Evolutionary conservation across 2,113 vertebrate species (phyloP).

Genomic region (Sander lucioperca): DNA sequence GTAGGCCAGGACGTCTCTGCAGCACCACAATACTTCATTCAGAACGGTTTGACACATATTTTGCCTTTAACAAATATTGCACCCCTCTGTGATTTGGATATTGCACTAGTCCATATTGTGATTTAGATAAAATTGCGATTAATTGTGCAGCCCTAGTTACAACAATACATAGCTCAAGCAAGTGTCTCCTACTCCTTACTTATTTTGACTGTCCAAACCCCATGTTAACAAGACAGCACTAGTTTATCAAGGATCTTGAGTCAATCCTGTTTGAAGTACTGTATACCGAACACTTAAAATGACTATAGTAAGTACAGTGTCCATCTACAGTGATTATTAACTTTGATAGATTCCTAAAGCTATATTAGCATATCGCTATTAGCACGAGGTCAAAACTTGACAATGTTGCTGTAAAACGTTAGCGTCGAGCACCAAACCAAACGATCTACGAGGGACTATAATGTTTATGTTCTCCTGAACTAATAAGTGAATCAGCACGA

Average conservation of each 20-base stretch:
- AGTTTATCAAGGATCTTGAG: not conserved
- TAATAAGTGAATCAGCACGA: not conserved
- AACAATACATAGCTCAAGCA: not conserved
- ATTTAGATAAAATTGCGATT: no score
- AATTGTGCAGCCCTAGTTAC: no score
- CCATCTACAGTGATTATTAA: not conserved
- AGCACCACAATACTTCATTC: no score
- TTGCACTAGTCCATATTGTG: no score
- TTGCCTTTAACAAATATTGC: no score
- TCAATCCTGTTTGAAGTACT: not conserved
- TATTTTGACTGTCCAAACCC: not conserved
- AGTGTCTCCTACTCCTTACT: not conserved
- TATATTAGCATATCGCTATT: not conserved
- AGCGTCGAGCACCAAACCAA: not conserved
- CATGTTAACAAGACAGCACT: not conserved
- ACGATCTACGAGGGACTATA: not conserved
- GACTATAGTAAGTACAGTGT: no score
- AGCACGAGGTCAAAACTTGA: not conserved
- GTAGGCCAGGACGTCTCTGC: no score
- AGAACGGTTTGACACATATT: no score
- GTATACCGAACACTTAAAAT: not conserved
- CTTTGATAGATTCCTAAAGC: not conserved
- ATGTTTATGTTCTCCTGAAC: not conserved
- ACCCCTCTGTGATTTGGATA: no score
- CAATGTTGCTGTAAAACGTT: not conserved